phyloP scores from a whole-genome alignment of 2,888 invertebrate species.

The Sphinx pinastri region DNA sequence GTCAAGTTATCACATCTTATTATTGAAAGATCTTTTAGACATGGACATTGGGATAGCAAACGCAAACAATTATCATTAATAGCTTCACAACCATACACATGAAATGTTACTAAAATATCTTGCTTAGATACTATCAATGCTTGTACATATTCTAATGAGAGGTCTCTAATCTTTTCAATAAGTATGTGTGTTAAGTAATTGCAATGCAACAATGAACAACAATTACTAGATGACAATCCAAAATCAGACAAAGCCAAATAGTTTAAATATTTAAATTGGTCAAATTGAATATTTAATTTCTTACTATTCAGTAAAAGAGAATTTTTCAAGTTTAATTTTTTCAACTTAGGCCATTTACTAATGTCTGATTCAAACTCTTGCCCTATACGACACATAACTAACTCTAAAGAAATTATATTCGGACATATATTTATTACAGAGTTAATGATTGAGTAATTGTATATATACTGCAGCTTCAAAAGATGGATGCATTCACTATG shows the following conservation, averaged over 20 bases:
- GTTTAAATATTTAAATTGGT: constrained; percentile 62
- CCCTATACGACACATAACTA: constrained; percentile 72
- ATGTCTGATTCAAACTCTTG: constrained; percentile 65
- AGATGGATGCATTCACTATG: constrained; percentile 61
- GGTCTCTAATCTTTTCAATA: constrained; percentile 72
- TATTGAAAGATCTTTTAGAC: constrained; percentile 69
- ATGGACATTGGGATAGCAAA: constrained; percentile 62
- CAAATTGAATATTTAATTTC: constrained; percentile 61
- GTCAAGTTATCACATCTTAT: constrained; percentile 72
- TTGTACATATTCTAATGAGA: constrained; percentile 61
- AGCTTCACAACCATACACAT: constrained; percentile 69
- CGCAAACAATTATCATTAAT: constrained; percentile 66
- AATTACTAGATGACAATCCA: constrained; percentile 65
- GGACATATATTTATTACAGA: constrained; percentile 61
- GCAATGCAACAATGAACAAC: constrained; percentile 63
- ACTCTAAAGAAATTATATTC: constrained; percentile 66
- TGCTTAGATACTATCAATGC: constrained; percentile 62
- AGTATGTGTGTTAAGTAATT: constrained; percentile 64
- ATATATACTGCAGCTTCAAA: constrained; percentile 71
- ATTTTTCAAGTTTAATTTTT: constrained; percentile 70
- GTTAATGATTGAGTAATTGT: constrained; percentile 62
- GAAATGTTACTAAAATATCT: constrained; percentile 59
- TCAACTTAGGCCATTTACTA: constrained; percentile 63
- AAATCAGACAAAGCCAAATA: constrained; percentile 71
- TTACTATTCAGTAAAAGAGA: constrained; percentile 56